phyloP scores from a whole-genome alignment of 2,797 vertebrate species.

The Urosaurus nigricauda region DNA sequence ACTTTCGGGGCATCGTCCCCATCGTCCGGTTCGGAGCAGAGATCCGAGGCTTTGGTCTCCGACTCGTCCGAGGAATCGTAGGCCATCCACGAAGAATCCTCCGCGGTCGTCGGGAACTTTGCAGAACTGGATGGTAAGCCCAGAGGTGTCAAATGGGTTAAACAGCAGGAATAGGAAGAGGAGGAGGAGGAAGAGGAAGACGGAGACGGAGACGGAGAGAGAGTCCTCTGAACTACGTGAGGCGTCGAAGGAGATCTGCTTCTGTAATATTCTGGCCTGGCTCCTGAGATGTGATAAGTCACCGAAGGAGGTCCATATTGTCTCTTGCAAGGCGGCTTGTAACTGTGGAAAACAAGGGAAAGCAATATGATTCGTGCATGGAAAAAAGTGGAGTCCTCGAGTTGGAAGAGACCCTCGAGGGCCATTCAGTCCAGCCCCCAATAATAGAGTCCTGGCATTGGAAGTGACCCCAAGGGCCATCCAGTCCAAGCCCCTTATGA shows the following conservation, averaged over 20 bases:
- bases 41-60: not conserved
- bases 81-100: not conserved
- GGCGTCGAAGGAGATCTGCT: too few relatives aligned
- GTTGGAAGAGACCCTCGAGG: too few relatives aligned
- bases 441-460: too few relatives aligned
- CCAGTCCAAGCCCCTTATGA: too few relatives aligned
- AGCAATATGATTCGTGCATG: not conserved
- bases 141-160: not conserved
- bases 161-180: not conserved
- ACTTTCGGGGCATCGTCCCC: too few relatives aligned
- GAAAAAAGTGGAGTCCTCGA: too few relatives aligned
- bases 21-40: not conserved
- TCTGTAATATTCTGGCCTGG: not conserved
- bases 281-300: not conserved
- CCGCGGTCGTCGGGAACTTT: not conserved
- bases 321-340: not conserved
- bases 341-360: constrained; percentile 6
- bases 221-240: too few relatives aligned
- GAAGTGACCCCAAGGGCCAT: too few relatives aligned
- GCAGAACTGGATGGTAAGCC: not conserved
- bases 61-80: fast-evolving
- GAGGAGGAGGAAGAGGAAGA: not conserved
- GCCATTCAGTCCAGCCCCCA: too few relatives aligned
- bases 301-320: too few relatives aligned
- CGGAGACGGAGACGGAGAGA: not conserved